A percentile compares a stretch with the other conserved stretches of the same genome.
Evolutionary conservation across 2,797 vertebrate genomes (phyloP).

Genomic region (Falco biarmicus): DNA sequence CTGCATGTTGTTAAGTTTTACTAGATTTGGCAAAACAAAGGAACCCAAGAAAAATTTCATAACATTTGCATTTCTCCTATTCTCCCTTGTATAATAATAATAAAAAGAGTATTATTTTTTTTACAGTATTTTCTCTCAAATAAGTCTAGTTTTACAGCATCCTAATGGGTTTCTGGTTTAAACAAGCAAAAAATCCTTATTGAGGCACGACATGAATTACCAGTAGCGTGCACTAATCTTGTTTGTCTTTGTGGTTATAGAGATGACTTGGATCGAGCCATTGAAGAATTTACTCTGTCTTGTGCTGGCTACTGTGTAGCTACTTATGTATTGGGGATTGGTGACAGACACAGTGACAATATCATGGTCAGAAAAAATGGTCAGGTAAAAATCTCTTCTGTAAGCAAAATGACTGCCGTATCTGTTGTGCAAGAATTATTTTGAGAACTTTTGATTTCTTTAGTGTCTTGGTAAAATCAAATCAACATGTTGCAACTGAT

Average conservation of each 20-base stretch:
- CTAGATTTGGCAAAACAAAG: neutral
- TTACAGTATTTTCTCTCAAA: neutral
- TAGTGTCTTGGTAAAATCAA: neutral
- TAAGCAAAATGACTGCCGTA: neutral
- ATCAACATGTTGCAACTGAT: neutral
- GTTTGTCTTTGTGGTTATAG: slow-evolving; percentile 70
- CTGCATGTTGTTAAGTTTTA: neutral
- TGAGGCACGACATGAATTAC: neutral
- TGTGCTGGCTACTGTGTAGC: slow-evolving; percentile 99
- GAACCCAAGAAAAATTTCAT: neutral
- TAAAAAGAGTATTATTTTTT: neutral
- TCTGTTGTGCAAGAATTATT: neutral
- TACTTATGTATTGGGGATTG: slow-evolving; percentile 98
- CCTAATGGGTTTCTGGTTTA: neutral
- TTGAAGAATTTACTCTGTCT: slow-evolving; percentile 97
- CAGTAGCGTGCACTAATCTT: neutral
- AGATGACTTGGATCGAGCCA: slow-evolving; percentile 94
- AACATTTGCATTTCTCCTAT: neutral
- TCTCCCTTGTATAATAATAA: neutral
- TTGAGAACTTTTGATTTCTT: neutral
- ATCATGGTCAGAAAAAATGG: slow-evolving; percentile 99
- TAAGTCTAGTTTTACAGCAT: neutral
- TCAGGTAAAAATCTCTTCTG: slow-evolving; percentile 82
- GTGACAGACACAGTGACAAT: slow-evolving; percentile 98
- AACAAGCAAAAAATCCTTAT: neutral